Evolutionary conservation across 2,888 invertebrate species (phyloP).

Genomic region (Sthenelais limicola): DNA sequence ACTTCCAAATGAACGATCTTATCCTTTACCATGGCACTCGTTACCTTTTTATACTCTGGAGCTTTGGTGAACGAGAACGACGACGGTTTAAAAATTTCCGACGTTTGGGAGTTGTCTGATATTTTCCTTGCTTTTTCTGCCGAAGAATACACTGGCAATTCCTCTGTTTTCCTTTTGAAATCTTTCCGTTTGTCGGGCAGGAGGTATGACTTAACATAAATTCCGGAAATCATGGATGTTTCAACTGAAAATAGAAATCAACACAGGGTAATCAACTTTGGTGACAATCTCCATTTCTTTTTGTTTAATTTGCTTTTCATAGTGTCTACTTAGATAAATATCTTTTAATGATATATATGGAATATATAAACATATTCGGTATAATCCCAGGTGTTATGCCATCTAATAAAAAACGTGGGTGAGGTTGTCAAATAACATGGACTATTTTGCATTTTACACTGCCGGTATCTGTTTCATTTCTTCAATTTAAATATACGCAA

Average conservation of each 20-base stretch:
- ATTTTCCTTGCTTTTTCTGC: constrained; percentile 51
- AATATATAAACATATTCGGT: no score
- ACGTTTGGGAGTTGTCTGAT: constrained; percentile 57
- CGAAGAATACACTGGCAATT: constrained; percentile 56
- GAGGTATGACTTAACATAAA: constrained; percentile 64
- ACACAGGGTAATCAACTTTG: no score
- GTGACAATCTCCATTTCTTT: no score
- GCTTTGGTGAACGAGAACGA: constrained; percentile 55
- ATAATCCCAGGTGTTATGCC: no score
- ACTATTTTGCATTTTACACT: no score
- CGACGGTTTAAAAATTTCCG: constrained; percentile 48
- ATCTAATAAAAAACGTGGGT: no score
- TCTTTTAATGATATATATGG: no score
- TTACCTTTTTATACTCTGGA: constrained; percentile 62
- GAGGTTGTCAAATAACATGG: no score
- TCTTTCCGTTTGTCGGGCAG: constrained; percentile 63
- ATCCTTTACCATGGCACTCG: constrained; percentile 55
- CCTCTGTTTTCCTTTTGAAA: constrained; percentile 66
- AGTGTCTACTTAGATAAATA: no score
- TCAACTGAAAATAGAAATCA: constrained; percentile 55
- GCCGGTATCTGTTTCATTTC: no score
- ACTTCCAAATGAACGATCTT: constrained; percentile 62
- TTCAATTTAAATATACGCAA: no score
- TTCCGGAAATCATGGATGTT: constrained; percentile 65
- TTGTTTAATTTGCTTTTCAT: no score